phyloP scores from a whole-genome alignment of 2,797 vertebrate genomes.

The Cygnus olor region DNA sequence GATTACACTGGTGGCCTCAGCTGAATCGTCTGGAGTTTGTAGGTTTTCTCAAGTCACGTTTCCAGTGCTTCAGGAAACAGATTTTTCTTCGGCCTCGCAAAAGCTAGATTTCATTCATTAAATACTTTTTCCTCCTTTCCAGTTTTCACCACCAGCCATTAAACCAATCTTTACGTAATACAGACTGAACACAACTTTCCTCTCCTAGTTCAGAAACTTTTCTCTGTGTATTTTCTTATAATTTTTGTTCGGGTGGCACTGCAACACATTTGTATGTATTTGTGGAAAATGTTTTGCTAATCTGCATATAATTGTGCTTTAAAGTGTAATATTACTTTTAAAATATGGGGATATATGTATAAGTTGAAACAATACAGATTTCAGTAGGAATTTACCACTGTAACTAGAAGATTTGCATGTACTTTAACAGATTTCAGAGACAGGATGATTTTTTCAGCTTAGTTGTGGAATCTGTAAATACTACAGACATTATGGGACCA shows the following conservation, averaged over 20 bases:
- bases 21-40: background rate
- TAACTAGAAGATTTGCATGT: background rate
- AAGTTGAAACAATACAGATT: background rate
- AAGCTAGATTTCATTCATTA: background rate
- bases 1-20: background rate
- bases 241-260: background rate
- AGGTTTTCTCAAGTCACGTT: background rate
- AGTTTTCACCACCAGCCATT: background rate
- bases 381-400: background rate
- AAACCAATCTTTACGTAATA: background rate
- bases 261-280: background rate
- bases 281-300: background rate
- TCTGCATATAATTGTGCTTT: background rate
- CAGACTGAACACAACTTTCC: background rate
- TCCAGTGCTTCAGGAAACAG: background rate
- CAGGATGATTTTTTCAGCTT: background rate
- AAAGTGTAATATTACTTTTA: background rate
- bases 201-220: background rate
- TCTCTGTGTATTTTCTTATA: background rate
- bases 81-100: background rate
- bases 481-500: rapidly evolving
- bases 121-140: background rate
- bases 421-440: background rate
- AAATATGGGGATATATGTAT: background rate
- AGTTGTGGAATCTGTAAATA: background rate